Evolutionary conservation across 2,888 invertebrate species (phyloP).

Genomic region (Sialis lutaria): DNA sequence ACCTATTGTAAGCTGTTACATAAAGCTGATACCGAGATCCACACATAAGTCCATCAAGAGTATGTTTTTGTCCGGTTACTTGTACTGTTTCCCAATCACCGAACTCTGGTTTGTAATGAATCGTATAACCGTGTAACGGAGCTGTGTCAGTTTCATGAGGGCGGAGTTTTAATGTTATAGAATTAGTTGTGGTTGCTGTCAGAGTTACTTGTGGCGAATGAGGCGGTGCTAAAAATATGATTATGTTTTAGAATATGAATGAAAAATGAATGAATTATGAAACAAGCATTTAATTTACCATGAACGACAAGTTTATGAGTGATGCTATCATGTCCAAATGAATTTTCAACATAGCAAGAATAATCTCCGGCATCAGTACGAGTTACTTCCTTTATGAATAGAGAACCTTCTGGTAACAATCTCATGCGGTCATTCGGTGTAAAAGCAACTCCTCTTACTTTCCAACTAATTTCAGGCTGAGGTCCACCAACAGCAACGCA

Average conservation of each 20-base stretch:
- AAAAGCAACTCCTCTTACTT: conserved; percentile 62
- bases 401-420: conserved; percentile 74
- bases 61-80: conserved; percentile 56
- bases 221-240: conserved; percentile 37
- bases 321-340: conserved; percentile 82
- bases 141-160: conserved; percentile 64
- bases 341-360: conserved; percentile 83
- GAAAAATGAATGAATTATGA: background rate
- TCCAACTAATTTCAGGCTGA: conserved; percentile 79
- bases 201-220: conserved; percentile 58
- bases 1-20: conserved; percentile 85
- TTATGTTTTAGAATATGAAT: background rate
- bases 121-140: conserved; percentile 80
- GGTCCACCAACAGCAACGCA: conserved; percentile 87
- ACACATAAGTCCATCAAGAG: conserved; percentile 75
- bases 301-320: conserved; percentile 78
- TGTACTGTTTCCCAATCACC: conserved; percentile 86
- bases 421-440: conserved; percentile 68
- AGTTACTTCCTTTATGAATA: conserved; percentile 78
- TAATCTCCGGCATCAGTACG: conserved; percentile 88
- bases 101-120: conserved; percentile 88
- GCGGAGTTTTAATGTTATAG: conserved; percentile 52
- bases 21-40: conserved; percentile 89
- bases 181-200: conserved; percentile 57
- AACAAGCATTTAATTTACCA: conserved; percentile 27